A percentile compares a stretch with the other conserved stretches of the same genome.
Conservation (phyloP, 2,797 vertebrate genomes). For the Eospalax fontanierii region DNA sequence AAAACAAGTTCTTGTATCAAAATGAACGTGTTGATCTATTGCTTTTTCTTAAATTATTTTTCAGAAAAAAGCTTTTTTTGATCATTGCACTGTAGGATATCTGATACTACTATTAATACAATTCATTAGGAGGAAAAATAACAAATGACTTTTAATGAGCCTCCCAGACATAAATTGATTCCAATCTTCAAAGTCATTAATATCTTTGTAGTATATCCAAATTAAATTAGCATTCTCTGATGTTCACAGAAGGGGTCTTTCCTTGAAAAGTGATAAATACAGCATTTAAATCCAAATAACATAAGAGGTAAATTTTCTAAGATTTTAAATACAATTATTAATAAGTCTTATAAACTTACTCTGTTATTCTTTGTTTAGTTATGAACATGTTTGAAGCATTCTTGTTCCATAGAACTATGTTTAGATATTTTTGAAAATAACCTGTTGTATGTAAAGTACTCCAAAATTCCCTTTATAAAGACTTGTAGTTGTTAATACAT, state of each 20-base stretch:
- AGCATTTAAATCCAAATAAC: slow-evolving; percentile 27
- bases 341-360: not conserved
- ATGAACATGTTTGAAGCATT: not conserved
- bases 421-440: not conserved
- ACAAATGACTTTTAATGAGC: slow-evolving; percentile 86
- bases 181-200: slow-evolving; percentile 81
- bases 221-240: slow-evolving; percentile 71
- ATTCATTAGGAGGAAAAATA: slow-evolving; percentile 87
- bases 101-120: slow-evolving; percentile 86
- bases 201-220: slow-evolving; percentile 77
- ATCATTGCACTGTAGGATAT: slow-evolving; percentile 67
- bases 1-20: slow-evolving; percentile 33
- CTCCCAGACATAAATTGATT: slow-evolving; percentile 85
- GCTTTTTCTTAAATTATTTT: slow-evolving; percentile 33
- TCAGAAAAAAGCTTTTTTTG: slow-evolving; percentile 71
- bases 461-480: not conserved
- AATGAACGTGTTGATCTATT: slow-evolving; percentile 48
- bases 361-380: not conserved
- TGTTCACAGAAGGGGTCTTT: slow-evolving; percentile 60
- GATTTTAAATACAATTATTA: slow-evolving; percentile 38
- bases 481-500: not conserved
- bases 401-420: not conserved
- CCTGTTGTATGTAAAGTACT: not conserved
- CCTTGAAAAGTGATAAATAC: slow-evolving; percentile 53
- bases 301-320: not conserved